Evolutionary conservation across 2,888 invertebrate species (phyloP), one percentile per base, ranked within the genome.

Genomic region (Zaprionus lineosus): DNA sequence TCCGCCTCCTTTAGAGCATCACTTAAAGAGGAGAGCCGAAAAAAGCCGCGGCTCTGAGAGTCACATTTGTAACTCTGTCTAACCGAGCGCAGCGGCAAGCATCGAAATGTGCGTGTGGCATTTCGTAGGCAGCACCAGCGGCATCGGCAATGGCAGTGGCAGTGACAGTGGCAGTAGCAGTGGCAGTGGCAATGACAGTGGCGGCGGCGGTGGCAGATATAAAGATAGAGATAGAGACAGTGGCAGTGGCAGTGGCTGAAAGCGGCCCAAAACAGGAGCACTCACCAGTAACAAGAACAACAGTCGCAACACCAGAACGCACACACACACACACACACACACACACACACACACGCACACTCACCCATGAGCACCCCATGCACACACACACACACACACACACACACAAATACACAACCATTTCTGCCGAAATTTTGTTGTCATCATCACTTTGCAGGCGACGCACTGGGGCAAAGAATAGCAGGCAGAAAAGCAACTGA

Each of bases 11-110:
- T 6, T 15, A 76, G 73, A 28, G 75, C 58, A 64, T 61, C 26
- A n/a, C n/a, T 47, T 14, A 33, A 46, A 48, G 12, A 41, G 15
- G 44, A 36, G 31, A 16, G 16, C 7, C 14, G 41, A 57, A 56
- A 48, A 41, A 47, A 55, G 36, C 41, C 52, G 41, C 18, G 28
- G 39, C 41, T 50, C 36, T 41, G 60, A 59, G 57, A 48, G 73
- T 56, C 78, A 62, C 82, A 84, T 84, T 78, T 78, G 78, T 84
- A 81, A 82, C 78, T 60, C 84, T 70, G 84, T 84, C 82, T 84
- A 78, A 78, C 84, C 78, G 78, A 69, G 66, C 63, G 76, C 72
- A 53, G 67, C 43, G 63, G 50, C 66, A 60, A 37, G 66, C 74
- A 59, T 59, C 66, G 55, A 75, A 79, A 83, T 85, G 79, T 81